Conservation (phyloP, 2,888 invertebrate genomes). For the Autographa gamma region DNA sequence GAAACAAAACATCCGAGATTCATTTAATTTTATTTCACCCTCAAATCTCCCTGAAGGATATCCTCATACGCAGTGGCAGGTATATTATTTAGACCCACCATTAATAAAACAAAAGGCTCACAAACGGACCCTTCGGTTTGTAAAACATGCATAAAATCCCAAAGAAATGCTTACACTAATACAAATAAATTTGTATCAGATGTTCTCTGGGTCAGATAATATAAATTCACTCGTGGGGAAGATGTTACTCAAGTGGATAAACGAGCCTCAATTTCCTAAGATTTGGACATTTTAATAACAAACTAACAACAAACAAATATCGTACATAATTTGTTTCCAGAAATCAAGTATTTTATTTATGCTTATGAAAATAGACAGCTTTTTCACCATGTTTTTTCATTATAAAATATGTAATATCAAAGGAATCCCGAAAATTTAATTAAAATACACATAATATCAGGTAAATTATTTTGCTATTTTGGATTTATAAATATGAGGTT, state of each 20-base stretch:
- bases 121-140: background rate
- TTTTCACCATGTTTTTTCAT: background rate
- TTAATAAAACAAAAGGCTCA: slow-evolving; percentile 8
- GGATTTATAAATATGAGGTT: background rate
- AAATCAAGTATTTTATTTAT: background rate
- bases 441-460: background rate
- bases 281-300: background rate
- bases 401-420: background rate
- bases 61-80: slow-evolving; percentile 7
- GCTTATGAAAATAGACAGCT: background rate
- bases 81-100: background rate
- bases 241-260: slow-evolving; percentile 13
- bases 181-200: slow-evolving; percentile 20
- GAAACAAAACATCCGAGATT: slow-evolving; percentile 5
- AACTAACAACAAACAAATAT: background rate
- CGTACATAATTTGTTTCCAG: background rate
- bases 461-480: background rate
- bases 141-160: background rate
- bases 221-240: slow-evolving; percentile 14
- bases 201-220: slow-evolving; percentile 15
- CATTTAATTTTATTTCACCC: background rate
- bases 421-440: background rate
- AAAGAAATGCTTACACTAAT: slow-evolving; percentile 7
- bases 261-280: background rate
- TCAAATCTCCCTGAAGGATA: background rate